Percentiles rank a stretch among this genome's conserved stretches.
These are phyloP conservation scores for Trematomus loennbergii DNA, from an alignment of 2,113 vertebrate species.

Conservation along the genomic window DNA sequence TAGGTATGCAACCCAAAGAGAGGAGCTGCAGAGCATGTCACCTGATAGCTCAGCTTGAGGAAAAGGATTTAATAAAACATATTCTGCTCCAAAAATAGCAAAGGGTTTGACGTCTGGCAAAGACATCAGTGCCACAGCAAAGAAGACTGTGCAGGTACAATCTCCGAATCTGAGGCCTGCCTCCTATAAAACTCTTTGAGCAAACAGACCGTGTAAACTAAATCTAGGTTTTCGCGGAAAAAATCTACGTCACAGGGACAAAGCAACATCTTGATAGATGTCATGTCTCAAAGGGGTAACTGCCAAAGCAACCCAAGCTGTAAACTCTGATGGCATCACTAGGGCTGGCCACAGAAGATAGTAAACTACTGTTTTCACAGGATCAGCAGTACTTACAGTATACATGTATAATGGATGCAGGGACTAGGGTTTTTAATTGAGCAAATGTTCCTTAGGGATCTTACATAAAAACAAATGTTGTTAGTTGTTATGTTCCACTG, in stretches of 20 bases:
- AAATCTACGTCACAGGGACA: not conserved
- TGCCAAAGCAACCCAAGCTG: not conserved
- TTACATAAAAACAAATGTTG: not conserved
- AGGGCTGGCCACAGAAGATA: not conserved
- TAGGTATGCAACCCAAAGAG: slow-evolving; percentile 21
- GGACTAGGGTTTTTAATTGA: not conserved
- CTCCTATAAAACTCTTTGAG: not conserved
- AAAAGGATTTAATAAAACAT: slow-evolving; percentile 61
- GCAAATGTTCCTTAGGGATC: not conserved
- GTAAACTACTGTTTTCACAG: not conserved
- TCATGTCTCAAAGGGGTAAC: not conserved
- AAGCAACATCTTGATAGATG: not conserved
- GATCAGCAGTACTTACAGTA: not conserved
- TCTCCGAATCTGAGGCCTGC: not conserved
- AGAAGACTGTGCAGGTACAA: not conserved
- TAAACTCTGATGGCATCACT: not conserved
- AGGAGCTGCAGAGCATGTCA: slow-evolving; percentile 34
- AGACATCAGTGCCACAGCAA: slow-evolving; percentile 4
- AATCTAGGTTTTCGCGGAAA: not conserved
- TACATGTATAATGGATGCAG: not conserved
- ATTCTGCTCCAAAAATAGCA: slow-evolving; percentile 52
- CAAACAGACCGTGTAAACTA: not conserved
- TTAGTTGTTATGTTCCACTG: not conserved
- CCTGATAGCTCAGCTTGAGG: slow-evolving; percentile 36
- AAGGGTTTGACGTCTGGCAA: slow-evolving; percentile 21